phyloP scores from a whole-genome alignment of 2,113 vertebrate genomes.

The Triplophysa tibetana region DNA sequence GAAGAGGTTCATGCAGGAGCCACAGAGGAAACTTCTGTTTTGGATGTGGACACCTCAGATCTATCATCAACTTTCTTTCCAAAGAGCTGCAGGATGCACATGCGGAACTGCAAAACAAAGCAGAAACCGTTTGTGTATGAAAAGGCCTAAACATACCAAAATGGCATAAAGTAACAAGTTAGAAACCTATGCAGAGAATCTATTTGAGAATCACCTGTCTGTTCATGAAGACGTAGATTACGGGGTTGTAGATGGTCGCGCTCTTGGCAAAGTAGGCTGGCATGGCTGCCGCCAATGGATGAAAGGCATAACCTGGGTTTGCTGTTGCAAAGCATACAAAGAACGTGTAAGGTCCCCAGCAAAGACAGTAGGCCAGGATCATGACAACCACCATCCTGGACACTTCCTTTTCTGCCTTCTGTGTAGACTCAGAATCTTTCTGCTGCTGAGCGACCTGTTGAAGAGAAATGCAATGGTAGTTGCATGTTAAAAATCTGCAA shows the following conservation, averaged over 20 bases:
- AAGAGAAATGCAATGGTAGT: constrained; percentile 5
- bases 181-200: no score
- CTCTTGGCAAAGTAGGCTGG: constrained; percentile 90
- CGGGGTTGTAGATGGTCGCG: constrained; percentile 88
- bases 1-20: constrained; percentile 75
- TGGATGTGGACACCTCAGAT: constrained; percentile 83
- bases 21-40: constrained; percentile 85
- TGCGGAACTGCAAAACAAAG: constrained; percentile 75
- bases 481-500: background rate
- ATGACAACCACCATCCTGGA: constrained; percentile 88
- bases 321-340: constrained; percentile 84
- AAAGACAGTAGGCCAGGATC: constrained; percentile 76
- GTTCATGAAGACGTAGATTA: constrained; percentile 93
- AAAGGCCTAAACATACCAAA: background rate
- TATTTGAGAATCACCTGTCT: constrained; percentile 74
- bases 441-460: constrained; percentile 85
- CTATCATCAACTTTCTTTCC: constrained; percentile 84
- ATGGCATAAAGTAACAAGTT: constrained; percentile 50
- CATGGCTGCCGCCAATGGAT: constrained; percentile 81
- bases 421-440: constrained; percentile 88
- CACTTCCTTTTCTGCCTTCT: constrained; percentile 88
- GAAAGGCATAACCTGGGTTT: constrained; percentile 84
- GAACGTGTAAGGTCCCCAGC: constrained; percentile 85
- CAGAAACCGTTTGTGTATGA: background rate
- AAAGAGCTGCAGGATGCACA: constrained; percentile 86